Conservation (phyloP, 2,888 invertebrate species). For the Philhelius pedissequus region DNA sequence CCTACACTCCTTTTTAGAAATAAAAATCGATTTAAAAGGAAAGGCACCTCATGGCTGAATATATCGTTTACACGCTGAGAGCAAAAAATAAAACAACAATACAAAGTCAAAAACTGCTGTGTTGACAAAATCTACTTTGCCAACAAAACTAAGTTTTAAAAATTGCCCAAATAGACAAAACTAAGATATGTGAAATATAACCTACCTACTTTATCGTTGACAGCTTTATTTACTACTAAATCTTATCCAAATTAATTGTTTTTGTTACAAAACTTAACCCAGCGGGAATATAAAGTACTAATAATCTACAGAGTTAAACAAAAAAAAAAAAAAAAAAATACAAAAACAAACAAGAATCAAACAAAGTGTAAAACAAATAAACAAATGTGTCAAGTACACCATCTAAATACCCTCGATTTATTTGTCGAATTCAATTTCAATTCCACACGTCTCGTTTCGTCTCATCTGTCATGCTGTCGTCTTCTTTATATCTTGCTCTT, state of each 20-base stretch:
- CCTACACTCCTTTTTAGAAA: too few relatives aligned
- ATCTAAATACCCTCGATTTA: constrained; percentile 47
- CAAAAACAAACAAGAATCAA: not conserved
- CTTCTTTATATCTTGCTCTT: not conserved
- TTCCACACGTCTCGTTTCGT: not conserved
- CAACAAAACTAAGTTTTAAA: too few relatives aligned
- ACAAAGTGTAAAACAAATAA: constrained; percentile 43
- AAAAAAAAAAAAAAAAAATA: constrained; percentile 8
- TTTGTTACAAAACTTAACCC: not conserved
- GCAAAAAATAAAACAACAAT: too few relatives aligned
- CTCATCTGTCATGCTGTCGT: not conserved
- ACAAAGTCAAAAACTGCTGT: too few relatives aligned
- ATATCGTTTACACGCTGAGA: too few relatives aligned
- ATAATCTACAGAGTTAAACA: not conserved
- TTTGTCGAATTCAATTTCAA: constrained; percentile 62
- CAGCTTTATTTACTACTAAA: not conserved
- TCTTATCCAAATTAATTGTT: not conserved
- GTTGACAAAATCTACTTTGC: too few relatives aligned
- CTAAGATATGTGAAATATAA: not conserved
- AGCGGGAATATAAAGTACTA: not conserved
- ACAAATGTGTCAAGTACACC: constrained; percentile 64
- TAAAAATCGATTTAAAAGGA: too few relatives aligned
- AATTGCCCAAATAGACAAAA: too few relatives aligned
- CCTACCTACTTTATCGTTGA: not conserved
- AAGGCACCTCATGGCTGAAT: too few relatives aligned